These are phyloP conservation scores for Thryonomys swinderianus DNA, from an alignment of 2,113 vertebrate genomes.

Conservation along the genomic window DNA sequence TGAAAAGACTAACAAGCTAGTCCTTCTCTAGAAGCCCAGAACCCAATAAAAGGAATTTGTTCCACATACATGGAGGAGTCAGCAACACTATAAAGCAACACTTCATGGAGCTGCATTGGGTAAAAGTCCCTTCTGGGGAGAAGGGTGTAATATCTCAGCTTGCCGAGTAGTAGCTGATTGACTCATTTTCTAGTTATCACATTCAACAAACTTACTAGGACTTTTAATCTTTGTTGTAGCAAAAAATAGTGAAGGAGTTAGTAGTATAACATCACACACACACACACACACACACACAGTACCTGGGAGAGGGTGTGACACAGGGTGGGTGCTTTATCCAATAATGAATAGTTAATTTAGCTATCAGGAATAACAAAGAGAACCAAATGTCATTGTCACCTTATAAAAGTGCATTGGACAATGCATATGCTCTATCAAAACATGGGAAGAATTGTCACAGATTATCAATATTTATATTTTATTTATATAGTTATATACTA, in stretches of 20 bases:
- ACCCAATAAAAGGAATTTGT: background rate
- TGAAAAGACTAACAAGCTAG: background rate
- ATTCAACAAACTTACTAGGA: background rate
- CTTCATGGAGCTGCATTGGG: background rate
- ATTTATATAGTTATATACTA: background rate
- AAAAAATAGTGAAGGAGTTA: background rate
- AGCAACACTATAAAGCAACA: background rate
- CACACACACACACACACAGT: background rate
- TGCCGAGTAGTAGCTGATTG: background rate
- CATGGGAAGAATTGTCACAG: background rate
- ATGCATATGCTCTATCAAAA: constrained; percentile 5
- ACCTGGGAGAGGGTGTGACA: background rate
- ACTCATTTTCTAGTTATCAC: background rate
- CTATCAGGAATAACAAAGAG: background rate
- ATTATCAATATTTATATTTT: background rate
- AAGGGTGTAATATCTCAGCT: background rate
- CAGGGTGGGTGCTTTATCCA: background rate
- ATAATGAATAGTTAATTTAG: background rate
- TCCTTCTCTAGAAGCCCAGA: background rate
- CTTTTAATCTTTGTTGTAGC: background rate
- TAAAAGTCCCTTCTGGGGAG: background rate
- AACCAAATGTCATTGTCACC: background rate
- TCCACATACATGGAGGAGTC: background rate
- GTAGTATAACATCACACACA: background rate
- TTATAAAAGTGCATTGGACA: background rate